A percentile compares a stretch with the other conserved stretches of the same genome.
These are phyloP conservation scores for Athrips mouffetella DNA, from an alignment of 2,888 invertebrate species.

Conservation along the genomic window DNA sequence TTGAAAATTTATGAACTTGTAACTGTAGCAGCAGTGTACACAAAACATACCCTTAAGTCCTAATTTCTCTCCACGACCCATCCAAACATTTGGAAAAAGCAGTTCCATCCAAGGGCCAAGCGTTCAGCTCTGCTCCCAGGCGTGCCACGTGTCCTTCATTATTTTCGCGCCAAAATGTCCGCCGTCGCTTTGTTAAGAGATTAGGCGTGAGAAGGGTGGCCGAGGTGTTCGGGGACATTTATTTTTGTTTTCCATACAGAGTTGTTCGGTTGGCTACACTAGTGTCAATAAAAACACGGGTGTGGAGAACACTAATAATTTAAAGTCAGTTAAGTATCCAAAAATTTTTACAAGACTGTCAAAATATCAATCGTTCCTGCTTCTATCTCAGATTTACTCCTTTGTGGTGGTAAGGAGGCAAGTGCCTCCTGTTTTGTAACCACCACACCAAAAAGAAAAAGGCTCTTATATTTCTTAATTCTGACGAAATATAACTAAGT, in stretches of 20 bases:
- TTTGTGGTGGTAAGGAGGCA: no score
- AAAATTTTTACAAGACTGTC: no score
- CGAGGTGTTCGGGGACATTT: constrained; percentile 25
- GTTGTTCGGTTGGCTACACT: background rate
- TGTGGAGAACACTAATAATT: background rate
- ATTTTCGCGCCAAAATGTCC: constrained; percentile 77
- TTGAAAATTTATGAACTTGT: no score
- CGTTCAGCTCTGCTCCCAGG: constrained; percentile 21
- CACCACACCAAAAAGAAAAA: no score
- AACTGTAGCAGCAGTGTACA: no score
- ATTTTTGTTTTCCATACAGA: constrained; percentile 19
- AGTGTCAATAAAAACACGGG: constrained; percentile 6
- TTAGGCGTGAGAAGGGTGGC: constrained; percentile 64
- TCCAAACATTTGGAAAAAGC: background rate
- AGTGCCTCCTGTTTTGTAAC: no score
- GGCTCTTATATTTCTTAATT: no score
- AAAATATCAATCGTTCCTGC: no score
- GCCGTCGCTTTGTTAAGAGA: constrained; percentile 74
- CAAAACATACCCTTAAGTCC: no score
- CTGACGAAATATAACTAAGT: no score
- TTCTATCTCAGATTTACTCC: no score
- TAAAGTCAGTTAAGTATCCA: background rate
- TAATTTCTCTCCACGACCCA: background rate
- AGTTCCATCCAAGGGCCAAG: constrained; percentile 23
- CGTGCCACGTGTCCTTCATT: constrained; percentile 72